These are phyloP conservation scores for Labroides dimidiatus DNA, from an alignment of 2,797 vertebrate species.

Conservation along the genomic window DNA sequence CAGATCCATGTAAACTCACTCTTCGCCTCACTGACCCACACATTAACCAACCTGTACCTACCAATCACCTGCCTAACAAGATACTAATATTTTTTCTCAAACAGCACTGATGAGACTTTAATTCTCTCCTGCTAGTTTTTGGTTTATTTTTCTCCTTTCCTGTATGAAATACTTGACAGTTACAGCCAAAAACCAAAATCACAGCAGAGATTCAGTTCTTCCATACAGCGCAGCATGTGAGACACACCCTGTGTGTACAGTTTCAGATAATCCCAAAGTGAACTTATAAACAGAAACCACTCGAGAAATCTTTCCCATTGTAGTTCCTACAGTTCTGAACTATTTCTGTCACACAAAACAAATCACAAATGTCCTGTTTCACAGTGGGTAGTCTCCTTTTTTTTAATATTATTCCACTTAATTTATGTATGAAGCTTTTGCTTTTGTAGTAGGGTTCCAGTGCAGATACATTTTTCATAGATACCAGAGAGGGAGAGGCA, in stretches of 20 bases:
- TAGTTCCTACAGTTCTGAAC: conserved; percentile 3
- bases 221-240: background rate
- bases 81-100: no score
- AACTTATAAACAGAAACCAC: conserved; percentile 21
- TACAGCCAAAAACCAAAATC: background rate
- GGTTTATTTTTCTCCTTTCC: background rate
- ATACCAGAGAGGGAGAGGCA: conserved; percentile 10
- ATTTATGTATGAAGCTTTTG: background rate
- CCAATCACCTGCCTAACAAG: no score
- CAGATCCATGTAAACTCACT: no score
- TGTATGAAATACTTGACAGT: conserved; percentile 18
- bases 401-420: conserved; percentile 10
- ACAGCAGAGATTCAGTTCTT: background rate
- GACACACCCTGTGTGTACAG: background rate
- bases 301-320: conserved; percentile 1
- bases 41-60: no score
- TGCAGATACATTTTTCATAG: background rate
- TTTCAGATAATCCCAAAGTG: conserved; percentile 12
- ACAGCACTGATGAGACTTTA: no score
- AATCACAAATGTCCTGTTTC: conserved; percentile 18
- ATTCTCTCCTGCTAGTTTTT: background rate
- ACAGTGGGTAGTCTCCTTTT: conserved; percentile 22
- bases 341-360: conserved; percentile 39
- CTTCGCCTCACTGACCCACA: no score
- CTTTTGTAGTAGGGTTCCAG: background rate